These are phyloP conservation scores for Channa striata DNA, from an alignment of 2,797 vertebrate genomes.

Conservation along the genomic window DNA sequence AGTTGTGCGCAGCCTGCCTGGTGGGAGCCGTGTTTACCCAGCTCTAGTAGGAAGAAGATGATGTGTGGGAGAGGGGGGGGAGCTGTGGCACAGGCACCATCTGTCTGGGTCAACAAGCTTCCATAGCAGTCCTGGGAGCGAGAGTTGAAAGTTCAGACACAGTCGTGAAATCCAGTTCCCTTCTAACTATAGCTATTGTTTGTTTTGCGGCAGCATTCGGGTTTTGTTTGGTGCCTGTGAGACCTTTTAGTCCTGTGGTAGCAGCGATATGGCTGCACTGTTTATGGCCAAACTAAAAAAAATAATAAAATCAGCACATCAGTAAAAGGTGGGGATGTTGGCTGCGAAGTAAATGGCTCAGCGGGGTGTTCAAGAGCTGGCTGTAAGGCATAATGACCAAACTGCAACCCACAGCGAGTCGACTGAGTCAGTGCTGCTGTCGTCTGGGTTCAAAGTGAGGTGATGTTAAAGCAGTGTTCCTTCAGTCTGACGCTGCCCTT, in stretches of 20 bases:
- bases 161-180: constrained; percentile 19
- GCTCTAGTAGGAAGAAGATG: constrained; percentile 22
- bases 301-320: constrained; percentile 56
- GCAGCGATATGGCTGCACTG: constrained; percentile 22
- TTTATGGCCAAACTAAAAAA: constrained; percentile 4
- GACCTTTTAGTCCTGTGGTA: constrained; percentile 28
- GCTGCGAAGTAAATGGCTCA: constrained; percentile 64
- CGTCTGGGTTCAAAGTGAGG: constrained; percentile 37
- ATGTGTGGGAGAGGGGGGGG: constrained; percentile 14
- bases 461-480: constrained; percentile 19
- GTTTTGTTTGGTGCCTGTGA: constrained; percentile 38
- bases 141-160: constrained; percentile 38
- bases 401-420: constrained; percentile 52
- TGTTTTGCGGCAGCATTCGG: constrained; percentile 20
- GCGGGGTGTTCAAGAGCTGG: constrained; percentile 60
- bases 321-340: constrained; percentile 53
- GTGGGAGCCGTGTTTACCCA: constrained; percentile 11
- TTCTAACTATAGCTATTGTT: constrained; percentile 3
- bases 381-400: constrained; percentile 63
- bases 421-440: constrained; percentile 49
- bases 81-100: constrained; percentile 20
- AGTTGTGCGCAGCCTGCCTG: constrained; percentile 4
- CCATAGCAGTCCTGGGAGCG: constrained; percentile 22
- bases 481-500: neutral
- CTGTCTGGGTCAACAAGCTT: constrained; percentile 19